A percentile compares a stretch with the other conserved stretches of the same genome.
Evolutionary conservation across 2,888 invertebrate species (phyloP).

Genomic region (Nebria salina): DNA sequence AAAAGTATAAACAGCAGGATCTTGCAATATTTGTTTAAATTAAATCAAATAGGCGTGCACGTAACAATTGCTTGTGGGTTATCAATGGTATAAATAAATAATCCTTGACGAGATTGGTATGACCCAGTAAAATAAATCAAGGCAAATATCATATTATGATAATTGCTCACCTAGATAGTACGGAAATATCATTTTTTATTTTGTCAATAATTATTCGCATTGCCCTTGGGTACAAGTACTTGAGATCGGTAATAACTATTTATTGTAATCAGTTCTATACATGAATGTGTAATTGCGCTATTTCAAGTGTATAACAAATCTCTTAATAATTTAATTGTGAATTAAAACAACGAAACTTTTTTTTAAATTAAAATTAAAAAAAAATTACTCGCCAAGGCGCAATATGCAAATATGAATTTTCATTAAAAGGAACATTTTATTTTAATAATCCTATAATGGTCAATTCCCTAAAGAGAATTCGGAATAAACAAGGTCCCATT

Average conservation of each 20-base stretch:
- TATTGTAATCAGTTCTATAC: neutral
- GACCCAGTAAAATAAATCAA: neutral
- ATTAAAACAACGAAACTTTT: too few relatives aligned
- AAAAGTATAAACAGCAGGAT: neutral
- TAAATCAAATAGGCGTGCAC: neutral
- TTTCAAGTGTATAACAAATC: too few relatives aligned
- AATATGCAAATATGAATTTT: too few relatives aligned
- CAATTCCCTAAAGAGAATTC: neutral
- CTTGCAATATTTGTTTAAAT: neutral
- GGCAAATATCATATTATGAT: neutral
- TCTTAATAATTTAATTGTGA: too few relatives aligned
- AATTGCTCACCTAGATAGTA: neutral
- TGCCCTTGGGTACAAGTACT: neutral
- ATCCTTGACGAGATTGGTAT: constrained; percentile 22
- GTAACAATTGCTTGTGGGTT: constrained; percentile 33
- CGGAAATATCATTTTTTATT: neutral
- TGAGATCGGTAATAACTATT: neutral
- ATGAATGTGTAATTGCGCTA: too few relatives aligned
- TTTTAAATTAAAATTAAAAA: too few relatives aligned
- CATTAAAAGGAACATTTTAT: too few relatives aligned
- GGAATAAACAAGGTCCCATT: constrained; percentile 22
- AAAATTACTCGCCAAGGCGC: too few relatives aligned
- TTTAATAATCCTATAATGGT: too few relatives aligned
- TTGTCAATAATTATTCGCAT: neutral
- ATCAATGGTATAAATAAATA: constrained; percentile 32